A percentile compares a stretch with the other conserved stretches of the same genome.
Evolutionary conservation across 2,113 vertebrate genomes (phyloP).

Genomic region (Athene cunicularia): DNA sequence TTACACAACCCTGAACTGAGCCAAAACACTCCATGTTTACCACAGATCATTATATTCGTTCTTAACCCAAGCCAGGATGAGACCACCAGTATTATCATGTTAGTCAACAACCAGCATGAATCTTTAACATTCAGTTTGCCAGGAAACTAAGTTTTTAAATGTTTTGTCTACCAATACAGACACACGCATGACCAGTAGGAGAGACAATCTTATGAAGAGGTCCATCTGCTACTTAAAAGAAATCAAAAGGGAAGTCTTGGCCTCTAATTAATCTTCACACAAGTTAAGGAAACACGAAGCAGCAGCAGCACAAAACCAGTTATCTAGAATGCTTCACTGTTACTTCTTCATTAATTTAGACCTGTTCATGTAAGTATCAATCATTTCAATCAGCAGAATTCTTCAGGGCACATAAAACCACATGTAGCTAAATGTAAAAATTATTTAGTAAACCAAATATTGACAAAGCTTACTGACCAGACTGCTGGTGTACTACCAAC

Average conservation of each 20-base stretch:
- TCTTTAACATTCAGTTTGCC: not conserved
- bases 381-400: not conserved
- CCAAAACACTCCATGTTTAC: not conserved
- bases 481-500: not conserved
- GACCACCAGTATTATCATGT: not conserved
- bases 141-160: not conserved
- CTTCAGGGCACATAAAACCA: not conserved
- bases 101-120: not conserved
- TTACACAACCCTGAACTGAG: not conserved
- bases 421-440: not conserved
- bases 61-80: not conserved
- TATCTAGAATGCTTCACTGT: not conserved
- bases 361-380: not conserved
- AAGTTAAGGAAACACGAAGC: not conserved
- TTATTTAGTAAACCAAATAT: slow-evolving; percentile 2
- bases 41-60: not conserved
- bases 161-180: not conserved
- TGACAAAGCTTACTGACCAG: not conserved
- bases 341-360: not conserved
- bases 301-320: not conserved
- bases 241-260: not conserved
- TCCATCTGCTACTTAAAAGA: not conserved
- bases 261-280: not conserved
- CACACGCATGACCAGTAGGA: not conserved
- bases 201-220: not conserved